Evolutionary conservation across 1,140 invertebrate species (phyloP), one percentile per base, ranked within the genome.

Genomic region (Bombus superbus): DNA sequence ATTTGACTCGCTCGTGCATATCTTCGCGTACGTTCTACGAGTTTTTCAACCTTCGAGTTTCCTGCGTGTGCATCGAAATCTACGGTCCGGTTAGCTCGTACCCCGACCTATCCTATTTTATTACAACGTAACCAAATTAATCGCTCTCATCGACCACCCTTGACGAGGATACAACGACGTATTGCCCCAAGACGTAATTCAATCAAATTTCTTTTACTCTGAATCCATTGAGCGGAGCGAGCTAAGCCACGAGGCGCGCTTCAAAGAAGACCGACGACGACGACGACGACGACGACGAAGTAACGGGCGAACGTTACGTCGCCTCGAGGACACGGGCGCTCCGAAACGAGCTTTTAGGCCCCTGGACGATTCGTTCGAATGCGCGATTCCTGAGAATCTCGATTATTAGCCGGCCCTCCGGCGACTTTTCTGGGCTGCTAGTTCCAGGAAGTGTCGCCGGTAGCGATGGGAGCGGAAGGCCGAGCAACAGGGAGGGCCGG

Each of bases 391-490:
- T 32, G 38, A 71, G 66, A 71, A 71, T 79, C 81, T 18, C 25
- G 35, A 66, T 53, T 40, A 44, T 68, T 59, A n/a, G 38, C n/a
- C 47, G 42, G 0, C 44, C 6, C 47, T n/a, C 32, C 13, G 11
- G 9, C 64, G 40, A 44, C 38, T 47, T 71, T 74, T 40, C 77
- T 77, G 53, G 22, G 73, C 66, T 78, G 73, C 57, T 73, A 44
- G 53, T 79, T 86, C 86, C 81, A 66, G 47, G 83, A 88, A 85
- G 57, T 62, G 44, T 66, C 47, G 73, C 62, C 81, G 53, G 32
- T 40, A 47, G 84, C 18, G 40, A 38, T 71, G 73, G 22, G n/a
- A 59, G 9, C 40, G 47, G 25, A 76, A n/a, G 28, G 59, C 22
- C 73, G 76, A 64, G 47, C 9, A 15, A 35, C 40, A 11, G 5